Percentiles rank a stretch among this genome's conserved stretches.
These are phyloP conservation scores for Diachasmimorpha longicaudata DNA, from an alignment of 1,140 invertebrate species.

Conservation along the genomic window DNA sequence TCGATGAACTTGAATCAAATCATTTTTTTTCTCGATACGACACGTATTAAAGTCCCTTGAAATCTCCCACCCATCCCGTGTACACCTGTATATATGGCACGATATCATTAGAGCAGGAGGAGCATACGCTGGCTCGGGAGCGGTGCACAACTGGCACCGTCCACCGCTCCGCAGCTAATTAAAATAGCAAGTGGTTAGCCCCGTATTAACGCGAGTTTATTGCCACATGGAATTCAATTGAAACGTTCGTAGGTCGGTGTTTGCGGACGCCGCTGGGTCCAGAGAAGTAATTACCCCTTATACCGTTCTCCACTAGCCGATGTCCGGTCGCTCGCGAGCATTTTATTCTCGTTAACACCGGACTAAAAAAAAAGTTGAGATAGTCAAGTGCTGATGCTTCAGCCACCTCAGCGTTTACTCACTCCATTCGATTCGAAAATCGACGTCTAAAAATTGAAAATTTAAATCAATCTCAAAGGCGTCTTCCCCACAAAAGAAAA, in stretches of 20 bases:
- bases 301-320: slow-evolving; percentile 24
- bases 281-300: slow-evolving; percentile 28
- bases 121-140: slow-evolving; percentile 20
- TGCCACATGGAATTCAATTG: slow-evolving; percentile 52
- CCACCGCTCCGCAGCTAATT: slow-evolving; percentile 49
- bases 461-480: too few species aligned
- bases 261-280: neutral
- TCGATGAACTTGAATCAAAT: too few species aligned
- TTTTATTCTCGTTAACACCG: slow-evolving; percentile 31
- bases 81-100: neutral
- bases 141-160: neutral
- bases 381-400: neutral
- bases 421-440: too few species aligned
- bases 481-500: too few species aligned
- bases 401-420: neutral
- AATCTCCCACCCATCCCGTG: neutral
- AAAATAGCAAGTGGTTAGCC: slow-evolving; percentile 56
- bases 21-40: neutral
- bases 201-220: slow-evolving; percentile 56
- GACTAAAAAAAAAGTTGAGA: neutral
- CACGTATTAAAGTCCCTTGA: neutral
- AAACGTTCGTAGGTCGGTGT: slow-evolving; percentile 39
- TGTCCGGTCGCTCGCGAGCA: neutral
- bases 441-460: too few species aligned
- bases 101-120: slow-evolving; percentile 28